Evolutionary conservation across 2,888 invertebrate genomes (phyloP).

Genomic region (Tiphia femorata): DNA sequence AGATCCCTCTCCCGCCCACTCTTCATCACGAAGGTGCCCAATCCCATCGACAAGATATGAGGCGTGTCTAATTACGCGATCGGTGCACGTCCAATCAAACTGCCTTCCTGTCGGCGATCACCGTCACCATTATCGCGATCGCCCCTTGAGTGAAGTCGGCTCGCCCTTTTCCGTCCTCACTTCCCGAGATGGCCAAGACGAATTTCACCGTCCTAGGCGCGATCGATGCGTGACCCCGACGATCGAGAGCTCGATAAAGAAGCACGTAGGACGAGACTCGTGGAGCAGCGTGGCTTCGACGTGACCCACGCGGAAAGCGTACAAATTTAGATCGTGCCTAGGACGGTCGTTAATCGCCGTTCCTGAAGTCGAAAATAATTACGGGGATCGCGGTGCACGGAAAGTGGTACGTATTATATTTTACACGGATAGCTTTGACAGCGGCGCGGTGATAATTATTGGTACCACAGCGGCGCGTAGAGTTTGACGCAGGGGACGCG

Average conservation of each 20-base stretch:
- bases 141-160: constrained; percentile 31
- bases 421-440: neutral
- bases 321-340: too few species aligned
- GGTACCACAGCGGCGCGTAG: too few species aligned
- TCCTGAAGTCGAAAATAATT: too few species aligned
- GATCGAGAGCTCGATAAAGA: too few species aligned
- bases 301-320: too few species aligned
- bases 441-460: constrained; percentile 13
- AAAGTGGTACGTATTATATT: too few species aligned
- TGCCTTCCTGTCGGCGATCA: constrained; percentile 56
- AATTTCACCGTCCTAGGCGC: neutral
- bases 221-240: too few species aligned
- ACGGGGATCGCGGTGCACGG: too few species aligned
- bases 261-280: too few species aligned
- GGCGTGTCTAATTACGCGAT: constrained; percentile 66
- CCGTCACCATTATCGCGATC: constrained; percentile 55
- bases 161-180: constrained; percentile 28
- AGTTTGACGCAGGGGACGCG: too few species aligned
- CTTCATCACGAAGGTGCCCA: constrained; percentile 31
- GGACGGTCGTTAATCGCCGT: too few species aligned
- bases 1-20: constrained; percentile 6
- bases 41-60: constrained; percentile 63
- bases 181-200: neutral
- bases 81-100: constrained; percentile 58
- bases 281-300: too few species aligned